Conservation (phyloP, 1,140 invertebrate species). For the Hylyphantes graminicola region DNA sequence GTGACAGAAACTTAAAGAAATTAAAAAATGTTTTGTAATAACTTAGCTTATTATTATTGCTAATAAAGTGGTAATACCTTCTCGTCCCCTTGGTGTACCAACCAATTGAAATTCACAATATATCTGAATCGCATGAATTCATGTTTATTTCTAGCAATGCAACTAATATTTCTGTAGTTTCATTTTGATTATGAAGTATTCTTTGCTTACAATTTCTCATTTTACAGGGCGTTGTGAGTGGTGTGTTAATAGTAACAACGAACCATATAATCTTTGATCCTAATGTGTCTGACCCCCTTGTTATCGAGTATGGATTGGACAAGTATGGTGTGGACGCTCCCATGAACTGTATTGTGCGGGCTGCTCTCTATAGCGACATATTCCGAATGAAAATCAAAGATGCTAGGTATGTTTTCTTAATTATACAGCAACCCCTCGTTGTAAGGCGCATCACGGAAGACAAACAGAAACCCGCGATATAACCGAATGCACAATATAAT, state of each 20-base stretch:
- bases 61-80: too few relatives aligned
- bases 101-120: too few relatives aligned
- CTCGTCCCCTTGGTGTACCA: too few relatives aligned
- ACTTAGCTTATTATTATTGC: too few relatives aligned
- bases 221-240: constrained; percentile 86
- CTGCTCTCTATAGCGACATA: constrained; percentile 96
- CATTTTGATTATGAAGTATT: background rate
- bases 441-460: too few relatives aligned
- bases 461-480: too few relatives aligned
- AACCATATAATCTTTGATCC: constrained; percentile 99
- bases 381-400: constrained; percentile 87
- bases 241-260: constrained; percentile 96
- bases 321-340: constrained; percentile 96
- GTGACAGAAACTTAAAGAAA: too few relatives aligned
- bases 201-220: background rate
- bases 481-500: too few relatives aligned
- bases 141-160: background rate
- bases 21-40: too few relatives aligned
- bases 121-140: too few relatives aligned
- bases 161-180: background rate
- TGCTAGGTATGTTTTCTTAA: constrained; percentile 15
- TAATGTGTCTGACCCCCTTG: constrained; percentile 94
- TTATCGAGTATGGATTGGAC: constrained; percentile 95
- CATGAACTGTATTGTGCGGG: constrained; percentile 94
- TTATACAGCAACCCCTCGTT: too few relatives aligned